Conservation (phyloP, 2,113 vertebrate genomes). For the Struthidea cinerea region DNA sequence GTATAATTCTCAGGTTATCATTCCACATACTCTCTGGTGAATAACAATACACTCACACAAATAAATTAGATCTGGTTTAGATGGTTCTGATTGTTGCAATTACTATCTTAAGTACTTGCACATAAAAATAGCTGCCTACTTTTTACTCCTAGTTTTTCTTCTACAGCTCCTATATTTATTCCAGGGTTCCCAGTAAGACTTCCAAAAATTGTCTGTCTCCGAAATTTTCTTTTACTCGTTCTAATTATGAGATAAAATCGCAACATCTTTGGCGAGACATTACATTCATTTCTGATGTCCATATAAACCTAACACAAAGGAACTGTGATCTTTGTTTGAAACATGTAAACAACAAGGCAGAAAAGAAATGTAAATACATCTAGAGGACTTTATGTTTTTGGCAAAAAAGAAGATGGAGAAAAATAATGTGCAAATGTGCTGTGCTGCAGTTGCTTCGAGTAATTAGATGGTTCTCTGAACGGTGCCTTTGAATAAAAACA, state of each 20-base stretch:
- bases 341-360: background rate
- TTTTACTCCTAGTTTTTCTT: background rate
- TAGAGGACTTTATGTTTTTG: background rate
- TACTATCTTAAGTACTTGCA: background rate
- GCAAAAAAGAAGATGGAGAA: background rate
- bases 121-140: background rate
- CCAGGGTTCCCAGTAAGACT: background rate
- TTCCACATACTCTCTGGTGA: background rate
- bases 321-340: background rate
- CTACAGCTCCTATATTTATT: background rate
- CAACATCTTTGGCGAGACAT: background rate
- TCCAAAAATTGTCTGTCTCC: background rate
- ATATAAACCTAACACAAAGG: background rate
- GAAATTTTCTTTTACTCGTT: background rate
- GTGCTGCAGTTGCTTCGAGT: background rate
- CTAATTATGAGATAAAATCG: background rate
- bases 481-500: slow-evolving; percentile 8
- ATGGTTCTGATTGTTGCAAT: background rate
- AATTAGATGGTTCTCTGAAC: background rate
- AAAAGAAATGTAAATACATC: background rate
- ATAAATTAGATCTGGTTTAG: background rate
- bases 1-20: background rate
- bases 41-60: background rate
- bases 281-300: background rate
- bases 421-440: background rate